Conservation (phyloP, 2,797 vertebrate genomes). For the Triplophysa bombifrons region DNA sequence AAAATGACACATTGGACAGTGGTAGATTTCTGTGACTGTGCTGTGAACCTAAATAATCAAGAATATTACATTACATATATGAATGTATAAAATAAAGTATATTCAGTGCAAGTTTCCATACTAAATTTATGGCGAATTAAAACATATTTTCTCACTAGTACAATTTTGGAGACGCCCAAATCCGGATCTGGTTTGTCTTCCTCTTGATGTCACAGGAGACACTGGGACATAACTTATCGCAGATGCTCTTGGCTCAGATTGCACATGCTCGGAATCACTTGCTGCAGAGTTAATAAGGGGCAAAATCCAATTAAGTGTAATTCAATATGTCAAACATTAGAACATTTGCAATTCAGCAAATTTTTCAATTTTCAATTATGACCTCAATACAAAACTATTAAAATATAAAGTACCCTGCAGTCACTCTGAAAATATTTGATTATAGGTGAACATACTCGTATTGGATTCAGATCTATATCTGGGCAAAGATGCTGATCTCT, state of each 20-base stretch:
- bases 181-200: not conserved
- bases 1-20: too few relatives aligned
- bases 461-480: conserved; percentile 55
- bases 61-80: too few relatives aligned
- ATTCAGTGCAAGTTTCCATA: too few relatives aligned
- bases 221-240: conserved; percentile 61
- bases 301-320: not conserved
- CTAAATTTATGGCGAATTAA: not conserved
- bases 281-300: conserved; percentile 44
- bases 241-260: conserved; percentile 5
- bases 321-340: too few relatives aligned
- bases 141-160: conserved; percentile 67
- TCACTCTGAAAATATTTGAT: not conserved
- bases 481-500: conserved; percentile 65
- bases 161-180: conserved; percentile 57
- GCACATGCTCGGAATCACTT: conserved; percentile 44
- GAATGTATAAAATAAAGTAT: too few relatives aligned
- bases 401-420: not conserved
- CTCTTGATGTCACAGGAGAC: not conserved
- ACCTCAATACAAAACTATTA: too few relatives aligned
- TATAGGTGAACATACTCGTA: conserved; percentile 68
- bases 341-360: not conserved
- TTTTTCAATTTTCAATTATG: too few relatives aligned
- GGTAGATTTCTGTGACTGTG: too few relatives aligned
- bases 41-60: too few relatives aligned